phyloP scores from a whole-genome alignment of 2,888 invertebrate genomes.

The Blomia tropicalis region DNA sequence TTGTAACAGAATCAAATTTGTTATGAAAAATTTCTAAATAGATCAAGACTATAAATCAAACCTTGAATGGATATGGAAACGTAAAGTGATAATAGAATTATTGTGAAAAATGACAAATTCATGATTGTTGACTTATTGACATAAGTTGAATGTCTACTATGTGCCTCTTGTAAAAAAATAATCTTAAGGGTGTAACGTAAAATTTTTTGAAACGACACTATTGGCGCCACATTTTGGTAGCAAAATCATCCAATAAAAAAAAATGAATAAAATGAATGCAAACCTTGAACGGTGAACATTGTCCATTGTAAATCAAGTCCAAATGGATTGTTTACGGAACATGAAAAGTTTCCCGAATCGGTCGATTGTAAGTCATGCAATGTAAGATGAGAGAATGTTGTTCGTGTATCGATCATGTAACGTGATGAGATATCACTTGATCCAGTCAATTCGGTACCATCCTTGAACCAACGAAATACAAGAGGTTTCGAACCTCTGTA shows the following conservation, averaged over 20 bases:
- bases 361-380: conserved; percentile 26
- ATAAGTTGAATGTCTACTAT: not conserved
- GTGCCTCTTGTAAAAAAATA: no score
- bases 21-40: not conserved
- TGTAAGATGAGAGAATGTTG: not conserved
- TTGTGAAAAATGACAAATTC: not conserved
- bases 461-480: not conserved
- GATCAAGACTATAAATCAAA: not conserved
- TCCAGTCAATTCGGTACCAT: not conserved
- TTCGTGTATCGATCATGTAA: not conserved
- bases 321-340: not conserved
- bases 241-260: not conserved
- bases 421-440: not conserved
- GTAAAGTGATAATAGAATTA: not conserved
- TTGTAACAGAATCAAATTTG: not conserved
- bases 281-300: conserved; percentile 1
- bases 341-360: conserved; percentile 16
- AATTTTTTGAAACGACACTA: not conserved
- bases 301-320: conserved; percentile 5
- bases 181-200: not conserved
- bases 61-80: not conserved
- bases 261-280: not conserved
- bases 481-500: not conserved
- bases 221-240: conserved; percentile 12
- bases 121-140: not conserved